Evolutionary conservation across 2,888 invertebrate species (phyloP).

Genomic region (Folsomia candida): DNA sequence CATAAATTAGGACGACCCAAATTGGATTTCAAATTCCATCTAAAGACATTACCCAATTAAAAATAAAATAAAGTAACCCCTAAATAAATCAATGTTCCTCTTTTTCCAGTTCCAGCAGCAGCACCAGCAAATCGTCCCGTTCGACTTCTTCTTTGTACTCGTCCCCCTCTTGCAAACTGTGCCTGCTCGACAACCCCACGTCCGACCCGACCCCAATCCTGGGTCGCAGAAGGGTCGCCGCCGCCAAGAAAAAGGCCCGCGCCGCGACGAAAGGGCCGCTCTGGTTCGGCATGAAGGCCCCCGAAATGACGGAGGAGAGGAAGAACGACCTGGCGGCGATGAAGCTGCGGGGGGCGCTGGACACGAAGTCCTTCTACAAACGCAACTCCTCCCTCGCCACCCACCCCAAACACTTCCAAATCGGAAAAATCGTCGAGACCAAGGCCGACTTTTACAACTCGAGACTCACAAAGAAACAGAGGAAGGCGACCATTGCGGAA

Average conservation of each 20-base stretch:
- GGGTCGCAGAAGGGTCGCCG: slow-evolving; percentile 38
- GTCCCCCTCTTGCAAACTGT: too few relatives aligned
- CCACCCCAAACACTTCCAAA: slow-evolving; percentile 91
- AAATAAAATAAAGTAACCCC: too few relatives aligned
- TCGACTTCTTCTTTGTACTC: neutral
- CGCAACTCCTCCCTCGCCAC: slow-evolving; percentile 82
- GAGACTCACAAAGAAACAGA: slow-evolving; percentile 77
- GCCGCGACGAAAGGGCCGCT: slow-evolving; percentile 59
- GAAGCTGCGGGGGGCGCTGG: slow-evolving; percentile 86
- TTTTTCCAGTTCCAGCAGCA: too few relatives aligned
- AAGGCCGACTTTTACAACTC: slow-evolving; percentile 82
- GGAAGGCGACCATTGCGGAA: slow-evolving; percentile 87
- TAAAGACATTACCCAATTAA: too few relatives aligned
- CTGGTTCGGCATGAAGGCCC: slow-evolving; percentile 87
- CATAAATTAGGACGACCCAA: too few relatives aligned
- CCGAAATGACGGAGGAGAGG: slow-evolving; percentile 83
- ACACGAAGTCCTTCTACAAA: slow-evolving; percentile 94
- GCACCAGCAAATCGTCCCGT: too few relatives aligned
- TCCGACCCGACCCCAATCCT: slow-evolving; percentile 11
- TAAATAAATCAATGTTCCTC: too few relatives aligned
- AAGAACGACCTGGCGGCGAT: slow-evolving; percentile 83
- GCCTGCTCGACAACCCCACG: neutral
- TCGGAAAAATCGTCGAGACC: slow-evolving; percentile 69
- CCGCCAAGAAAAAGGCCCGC: slow-evolving; percentile 57
- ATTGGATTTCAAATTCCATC: too few relatives aligned